Base-by-base conservation (phyloP, 2,888 invertebrate genomes). In the Matsumyia berberina region DNA sequence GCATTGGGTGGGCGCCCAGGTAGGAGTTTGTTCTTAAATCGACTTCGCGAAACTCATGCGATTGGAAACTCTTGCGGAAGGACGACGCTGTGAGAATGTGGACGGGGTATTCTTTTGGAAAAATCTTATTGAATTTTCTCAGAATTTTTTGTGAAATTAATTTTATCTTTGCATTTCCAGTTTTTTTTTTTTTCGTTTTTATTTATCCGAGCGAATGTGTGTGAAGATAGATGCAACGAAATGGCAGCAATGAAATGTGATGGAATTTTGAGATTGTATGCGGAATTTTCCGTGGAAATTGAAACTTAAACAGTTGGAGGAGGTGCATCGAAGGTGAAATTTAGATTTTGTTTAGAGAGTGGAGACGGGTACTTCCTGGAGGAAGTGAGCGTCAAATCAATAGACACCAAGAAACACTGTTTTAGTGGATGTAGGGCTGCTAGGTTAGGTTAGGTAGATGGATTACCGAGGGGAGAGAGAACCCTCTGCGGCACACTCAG, bases 61-160 rank as follows among this genome's bases (percentile, higher is more conserved):
- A 6, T 29, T 19, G 31, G 46, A 15, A 51, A 60, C 6, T 9
- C 62, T 44, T 64, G 8, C 15, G 1, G 44, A 60, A 31, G 37
- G 55, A 12, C 24, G 24, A 24, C 24, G 24, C 1, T 4, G 24
- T 24, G 17, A 44, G 24, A 44, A 42, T 8, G 60, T 11, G n/a
- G 3, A 6, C 2, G 8, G 60, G 73, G 46, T 78, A 69, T 78
- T 64, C 64, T 31, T 66, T 74, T 85, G 80, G 69, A 80, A 85
- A 74, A 74, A 57, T 79, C 69, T 79, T 57, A 79, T 79, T 70
- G 64, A 85, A 74, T n/a, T n/a, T n/a, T n/a, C n/a, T n/a, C n/a
- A n/a, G n/a, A n/a, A n/a, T n/a, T 64, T 79, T 64, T 39, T 53
- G 19, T 35, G 33, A 72, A 82, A 82, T 81, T 49, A 70, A 58